Percentiles rank a stretch among this genome's conserved stretches.
Evolutionary conservation across 2,113 vertebrate genomes (phyloP).

Genomic region (Rhodinocichla rosea): DNA sequence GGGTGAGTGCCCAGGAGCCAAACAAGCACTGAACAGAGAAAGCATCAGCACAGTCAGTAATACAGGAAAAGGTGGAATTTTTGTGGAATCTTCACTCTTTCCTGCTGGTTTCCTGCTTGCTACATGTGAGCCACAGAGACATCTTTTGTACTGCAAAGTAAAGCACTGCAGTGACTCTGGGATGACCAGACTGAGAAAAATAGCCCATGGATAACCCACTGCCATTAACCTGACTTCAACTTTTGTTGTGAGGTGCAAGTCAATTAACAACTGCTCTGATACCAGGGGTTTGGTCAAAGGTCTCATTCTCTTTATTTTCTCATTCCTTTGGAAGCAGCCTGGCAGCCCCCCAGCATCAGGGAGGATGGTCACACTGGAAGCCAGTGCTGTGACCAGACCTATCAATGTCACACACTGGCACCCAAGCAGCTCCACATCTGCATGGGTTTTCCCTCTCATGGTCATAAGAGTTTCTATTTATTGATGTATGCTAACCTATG

Average conservation of each 20-base stretch:
- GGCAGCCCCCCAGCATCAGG: neutral
- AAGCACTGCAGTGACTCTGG: neutral
- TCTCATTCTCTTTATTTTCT: neutral
- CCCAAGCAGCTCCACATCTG: neutral
- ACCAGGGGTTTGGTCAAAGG: neutral
- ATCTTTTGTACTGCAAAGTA: constrained; percentile 22
- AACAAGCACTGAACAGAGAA: constrained; percentile 19
- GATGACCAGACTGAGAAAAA: neutral
- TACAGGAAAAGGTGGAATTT: constrained; percentile 32
- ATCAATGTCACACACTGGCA: accelerated
- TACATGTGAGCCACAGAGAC: constrained; percentile 30
- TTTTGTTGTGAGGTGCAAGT: neutral
- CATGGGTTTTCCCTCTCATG: neutral
- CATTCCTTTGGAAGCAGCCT: neutral
- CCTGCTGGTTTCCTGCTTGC: constrained; percentile 50
- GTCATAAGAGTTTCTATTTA: neutral
- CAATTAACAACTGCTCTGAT: neutral
- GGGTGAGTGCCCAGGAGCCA: constrained; percentile 32
- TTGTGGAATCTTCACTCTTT: constrained; percentile 55
- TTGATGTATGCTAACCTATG: neutral
- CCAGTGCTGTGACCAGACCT: neutral
- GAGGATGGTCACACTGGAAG: neutral
- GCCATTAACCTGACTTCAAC: neutral
- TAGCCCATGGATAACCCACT: neutral
- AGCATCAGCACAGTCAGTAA: neutral